Base-by-base conservation (phyloP, 2,888 invertebrate species). In the Polydrusus cervinus region DNA sequence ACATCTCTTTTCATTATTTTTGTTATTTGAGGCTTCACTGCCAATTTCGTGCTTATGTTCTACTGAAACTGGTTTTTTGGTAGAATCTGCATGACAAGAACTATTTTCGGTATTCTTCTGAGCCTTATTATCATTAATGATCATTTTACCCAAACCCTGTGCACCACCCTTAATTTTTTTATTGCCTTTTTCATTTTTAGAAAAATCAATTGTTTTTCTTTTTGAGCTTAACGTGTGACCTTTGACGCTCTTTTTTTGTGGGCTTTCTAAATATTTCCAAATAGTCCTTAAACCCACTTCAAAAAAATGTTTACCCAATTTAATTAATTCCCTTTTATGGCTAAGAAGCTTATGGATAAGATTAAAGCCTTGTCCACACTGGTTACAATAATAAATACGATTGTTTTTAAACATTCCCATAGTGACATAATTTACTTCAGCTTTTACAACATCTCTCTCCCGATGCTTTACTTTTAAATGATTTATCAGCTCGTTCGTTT, bases 391-490 rank as follows among this genome's bases (percentile, higher is more conserved):
- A 14, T 43, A 47, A 9, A 9, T 45, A 25, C 13, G 9, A 5
- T 45, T 45, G 45, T 14, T 14, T 45, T 6, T 5, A 45, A 8
- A 0, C 14, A 6, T 2, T 3, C 16, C 8, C 1, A n/a, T 8
- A 64, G 30, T 8, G 9, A 62, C 18, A 20, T n/a, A 0, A n/a
- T 49, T 20, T 13, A 49, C 10, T 20, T 64, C 64, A 11, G 64
- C 64, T 13, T 64, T 45, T 49, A 11, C 30, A n/a, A 25, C 16
- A 47, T 25, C 30, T 1, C 14, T 47, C 14, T 47, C 47, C 10
- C 25, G 14, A n/a, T 64, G 64, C 18, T 25, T 34, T 10, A 34
- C 49, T 43, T 34, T 64, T 10, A 47, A 14, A 47, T 64, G 64
- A 30, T 14, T 30, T 5, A 64, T 47, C 1, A 64, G 30, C 25